Evolutionary conservation across 2,888 invertebrate species (phyloP).

Genomic region (Eupithecia tripunctaria): DNA sequence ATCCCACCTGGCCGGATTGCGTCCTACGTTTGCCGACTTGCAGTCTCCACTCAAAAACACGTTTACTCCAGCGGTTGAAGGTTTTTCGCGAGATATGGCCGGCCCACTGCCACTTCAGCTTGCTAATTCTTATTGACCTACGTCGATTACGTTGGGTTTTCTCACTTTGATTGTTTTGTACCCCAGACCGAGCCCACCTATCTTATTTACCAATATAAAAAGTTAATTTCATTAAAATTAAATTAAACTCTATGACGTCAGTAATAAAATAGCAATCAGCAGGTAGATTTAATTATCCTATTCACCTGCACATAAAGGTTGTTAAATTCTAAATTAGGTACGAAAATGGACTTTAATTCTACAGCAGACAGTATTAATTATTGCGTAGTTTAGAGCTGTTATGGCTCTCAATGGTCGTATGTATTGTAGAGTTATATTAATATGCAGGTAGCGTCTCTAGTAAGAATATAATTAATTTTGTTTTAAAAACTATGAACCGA

Average conservation of each 20-base stretch:
- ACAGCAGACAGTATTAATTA: slow-evolving; percentile 10
- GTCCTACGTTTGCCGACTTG: too few species aligned
- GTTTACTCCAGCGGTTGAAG: too few species aligned
- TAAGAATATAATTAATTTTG: too few species aligned
- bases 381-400: background rate
- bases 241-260: background rate
- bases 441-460: too few species aligned
- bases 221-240: background rate
- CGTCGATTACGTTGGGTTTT: too few species aligned
- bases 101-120: too few species aligned
- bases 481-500: too few species aligned
- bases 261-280: slow-evolving; percentile 12
- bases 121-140: too few species aligned
- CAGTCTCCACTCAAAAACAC: too few species aligned
- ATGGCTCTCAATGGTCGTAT: slow-evolving; percentile 9
- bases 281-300: slow-evolving; percentile 9
- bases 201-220: background rate
- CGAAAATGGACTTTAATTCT: slow-evolving; percentile 15
- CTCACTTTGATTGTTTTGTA: background rate
- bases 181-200: background rate
- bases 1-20: too few species aligned
- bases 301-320: slow-evolving; percentile 5
- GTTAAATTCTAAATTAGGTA: background rate
- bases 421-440: slow-evolving; percentile 2
- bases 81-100: too few species aligned